Evolutionary conservation across 2,888 invertebrate species (phyloP), one percentile per base, ranked within the genome.

Genomic region (Sinohyriopsis cumingii): DNA sequence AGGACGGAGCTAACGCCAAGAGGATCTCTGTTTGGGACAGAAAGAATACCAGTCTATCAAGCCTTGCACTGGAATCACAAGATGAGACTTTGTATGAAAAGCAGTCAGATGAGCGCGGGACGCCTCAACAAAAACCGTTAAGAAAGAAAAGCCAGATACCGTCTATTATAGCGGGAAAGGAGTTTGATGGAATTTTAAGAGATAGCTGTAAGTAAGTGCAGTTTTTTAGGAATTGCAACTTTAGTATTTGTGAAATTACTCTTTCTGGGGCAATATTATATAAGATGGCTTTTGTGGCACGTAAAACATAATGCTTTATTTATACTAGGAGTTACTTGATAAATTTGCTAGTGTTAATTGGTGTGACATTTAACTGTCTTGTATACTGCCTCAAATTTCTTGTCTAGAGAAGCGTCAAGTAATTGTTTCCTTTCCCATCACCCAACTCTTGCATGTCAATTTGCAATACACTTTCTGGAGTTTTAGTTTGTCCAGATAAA

Each of bases 131-230:
- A 53, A 18, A 19, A 9, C 7, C n/a, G 28, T 61, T 33, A 22
- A 22, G 7, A 20, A 63, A 22, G 22, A 65, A 20, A 20, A 55
- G 33, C 53, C 68, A 75, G 53, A 53, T 63, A 25, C 69, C 70
- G 6, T 65, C 74, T 20, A 33, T 77, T 20, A 67, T 74, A 53
- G 71, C 65, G 6, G 74, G 72, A 20, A 77, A 71, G 53, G 71
- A 72, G 33, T 75, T 72, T 59, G 71, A 77, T n/a, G 74, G 71
- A 2, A 68, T 77, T 63, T 72, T 74, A 19, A 74, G 67, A 69
- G 72, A 74, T 60, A 65, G 61, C n/a, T 59, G 77, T 77, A 70
- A 56, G 70, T 55, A 12, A 15, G 33, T 28, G 24, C 28, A 28
- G 19, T 0, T 45, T 53, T 20, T 20, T 57, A 57, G n/a, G 22